Evolutionary conservation across 1,140 invertebrate genomes (phyloP), one percentile per base, ranked within the genome.

Genomic region (Nomia melanderi): DNA sequence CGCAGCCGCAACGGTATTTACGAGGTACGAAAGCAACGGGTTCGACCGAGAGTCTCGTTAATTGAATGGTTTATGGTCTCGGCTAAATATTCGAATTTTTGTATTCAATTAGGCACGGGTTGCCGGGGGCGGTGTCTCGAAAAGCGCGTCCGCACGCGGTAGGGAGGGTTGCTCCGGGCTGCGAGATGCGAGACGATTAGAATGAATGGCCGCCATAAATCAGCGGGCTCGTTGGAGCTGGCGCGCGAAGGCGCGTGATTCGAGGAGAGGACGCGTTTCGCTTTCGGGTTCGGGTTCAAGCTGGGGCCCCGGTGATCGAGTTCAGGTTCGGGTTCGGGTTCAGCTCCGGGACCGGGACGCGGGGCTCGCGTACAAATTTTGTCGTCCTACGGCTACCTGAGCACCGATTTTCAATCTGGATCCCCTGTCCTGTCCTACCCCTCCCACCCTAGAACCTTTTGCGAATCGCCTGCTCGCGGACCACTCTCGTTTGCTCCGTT

Each of bases 151-250:
- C 78, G 54, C 47, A 47, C 44, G n/a, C 33, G 75, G 64, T 41
- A 87, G 87, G 90, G 86, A 89, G 87, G 71, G 82, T 66, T 71
- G 71, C 74, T 64, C 9, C 70, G 66, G 88, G 87, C 86, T 81
- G 80, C 82, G 88, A 91, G 90, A 91, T 91, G 84, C 88, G 88
- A 85, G 89, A 90, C 91, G 91, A 92, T 92, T 92, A 92, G 91
- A 92, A 92, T 91, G 91, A 91, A 92, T 92, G 91, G 90, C 88
- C 81, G 78, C 82, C 81, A 91, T 92, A 92, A 92, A 92, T 92
- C 91, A 92, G 89, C 66, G 70, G 84, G 89, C 86, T 90, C 84
- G 88, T 89, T 90, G 87, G 86, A 60, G 36, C 60, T 62, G 25
- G 25, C 14, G 33, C 57, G 17, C 7, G 31, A 20, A 36, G 31